Evolutionary conservation across 2,797 vertebrate genomes (phyloP), one percentile per base, ranked within the genome.

Genomic region (Neosilurus mollespiculum): DNA sequence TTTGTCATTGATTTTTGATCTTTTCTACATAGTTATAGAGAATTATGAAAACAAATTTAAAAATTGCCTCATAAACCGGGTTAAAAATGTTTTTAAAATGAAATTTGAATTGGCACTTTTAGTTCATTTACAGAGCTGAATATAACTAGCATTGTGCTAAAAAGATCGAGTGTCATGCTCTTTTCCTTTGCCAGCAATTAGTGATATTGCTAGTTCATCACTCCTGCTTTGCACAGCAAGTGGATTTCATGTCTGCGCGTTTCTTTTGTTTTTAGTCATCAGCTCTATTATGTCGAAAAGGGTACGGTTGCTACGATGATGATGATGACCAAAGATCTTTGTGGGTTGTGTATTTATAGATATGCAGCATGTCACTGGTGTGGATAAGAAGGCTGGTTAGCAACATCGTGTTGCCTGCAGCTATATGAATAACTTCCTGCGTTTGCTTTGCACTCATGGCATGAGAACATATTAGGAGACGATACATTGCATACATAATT

Each of bases 301-400:
- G 51, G 76, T 76, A 70, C 54, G 12, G 73, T 88, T 87, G 86
- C 84, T 58, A 84, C 81, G 81, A 54, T 4, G 30, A 76, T 83
- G 77, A 80, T 3, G 66, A 62, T 84, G 66, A 85, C 81, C 54
- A 20, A 58, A 61, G n/a, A 66, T 37, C 83, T 83, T 15, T 84
- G 84, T 77, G 82, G 84, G 58, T 87, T 67, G 49, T 78, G 69
- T 83, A 86, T 83, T 78, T 78, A 86, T 83, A 88, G 87, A 83
- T 67, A 69, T 71, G 51, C 70, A 67, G 22, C 24, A 20, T 61
- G 62, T 84, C 62, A 34, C 71, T 76, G 34, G 69, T 61, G 59
- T 84, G n/a, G 22, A 70, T 64, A 30, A 81, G 72, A 56, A 70
- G 64, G 65, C 81, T 59, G 66, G 78, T 81, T 71, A 51, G 71